A percentile compares a stretch with the other conserved stretches of the same genome.
Evolutionary conservation across 2,888 invertebrate genomes (phyloP).

Genomic region (Drosophila niveifrons): DNA sequence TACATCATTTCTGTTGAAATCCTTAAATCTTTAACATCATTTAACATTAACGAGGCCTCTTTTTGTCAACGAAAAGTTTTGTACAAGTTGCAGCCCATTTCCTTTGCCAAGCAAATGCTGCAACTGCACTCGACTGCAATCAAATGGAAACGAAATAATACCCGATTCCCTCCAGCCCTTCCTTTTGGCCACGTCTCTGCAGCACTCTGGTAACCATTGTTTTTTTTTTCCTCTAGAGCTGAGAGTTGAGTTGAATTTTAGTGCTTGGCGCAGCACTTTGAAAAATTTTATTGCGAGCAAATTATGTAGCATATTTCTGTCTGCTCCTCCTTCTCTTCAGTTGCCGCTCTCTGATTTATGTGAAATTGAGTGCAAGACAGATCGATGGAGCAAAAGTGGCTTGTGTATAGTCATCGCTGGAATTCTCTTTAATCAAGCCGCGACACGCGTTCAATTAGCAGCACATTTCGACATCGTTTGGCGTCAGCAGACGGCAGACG

Average conservation of each 20-base stretch:
- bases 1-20: conserved; percentile 1
- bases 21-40: conserved; percentile 15
- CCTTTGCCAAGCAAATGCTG: conserved; percentile 43
- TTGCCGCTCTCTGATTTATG: conserved; percentile 57
- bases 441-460: conserved; percentile 67
- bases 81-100: conserved; percentile 43
- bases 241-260: conserved; percentile 37
- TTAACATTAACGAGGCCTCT: conserved; percentile 31
- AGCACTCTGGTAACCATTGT: conserved; percentile 19
- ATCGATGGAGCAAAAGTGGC: conserved; percentile 45
- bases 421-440: conserved; percentile 38
- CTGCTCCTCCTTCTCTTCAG: background rate
- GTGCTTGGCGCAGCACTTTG: conserved; percentile 70
- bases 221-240: conserved; percentile 35
- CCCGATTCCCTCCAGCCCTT: conserved; percentile 9
- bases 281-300: conserved; percentile 70
- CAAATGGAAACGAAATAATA: conserved; percentile 65
- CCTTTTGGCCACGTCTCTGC: background rate
- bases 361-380: conserved; percentile 37
- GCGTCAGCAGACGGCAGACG: conserved; percentile 20
- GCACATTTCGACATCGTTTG: conserved; percentile 31
- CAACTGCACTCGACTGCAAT: conserved; percentile 67
- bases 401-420: background rate
- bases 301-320: conserved; percentile 74
- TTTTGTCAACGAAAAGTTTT: conserved; percentile 53